These are phyloP conservation scores for Hedya salicella DNA, from an alignment of 2,888 invertebrate genomes.

Conservation along the genomic window DNA sequence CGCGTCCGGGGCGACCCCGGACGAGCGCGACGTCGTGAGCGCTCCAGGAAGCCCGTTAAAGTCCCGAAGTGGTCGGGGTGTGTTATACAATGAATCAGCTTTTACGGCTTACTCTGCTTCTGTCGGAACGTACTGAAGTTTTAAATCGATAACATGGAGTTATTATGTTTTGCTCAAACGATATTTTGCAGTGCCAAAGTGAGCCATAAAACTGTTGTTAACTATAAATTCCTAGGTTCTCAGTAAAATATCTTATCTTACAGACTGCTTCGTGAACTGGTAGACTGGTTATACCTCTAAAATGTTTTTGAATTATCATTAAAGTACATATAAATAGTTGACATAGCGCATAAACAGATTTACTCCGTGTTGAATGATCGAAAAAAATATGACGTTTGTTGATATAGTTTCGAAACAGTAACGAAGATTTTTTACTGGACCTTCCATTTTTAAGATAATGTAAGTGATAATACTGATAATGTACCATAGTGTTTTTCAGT, in stretches of 20 bases:
- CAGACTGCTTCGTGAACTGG: constrained; percentile 81
- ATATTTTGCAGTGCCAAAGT: constrained; percentile 81
- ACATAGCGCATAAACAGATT: constrained; percentile 70
- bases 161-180: constrained; percentile 75
- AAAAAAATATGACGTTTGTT: constrained; percentile 64
- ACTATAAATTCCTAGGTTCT: constrained; percentile 71
- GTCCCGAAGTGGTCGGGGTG: constrained; percentile 53
- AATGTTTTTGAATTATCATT: constrained; percentile 68
- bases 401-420: constrained; percentile 58
- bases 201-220: constrained; percentile 79
- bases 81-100: constrained; percentile 65
- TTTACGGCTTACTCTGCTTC: constrained; percentile 83
- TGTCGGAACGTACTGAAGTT: constrained; percentile 63
- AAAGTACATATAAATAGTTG: constrained; percentile 67
- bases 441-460: constrained; percentile 49
- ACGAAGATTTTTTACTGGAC: constrained; percentile 72
- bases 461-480: constrained; percentile 28
- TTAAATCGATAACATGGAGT: constrained; percentile 63
- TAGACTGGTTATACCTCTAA: constrained; percentile 82
- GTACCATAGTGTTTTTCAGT: constrained; percentile 38
- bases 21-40: constrained; percentile 2
- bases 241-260: constrained; percentile 78
- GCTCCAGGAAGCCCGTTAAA: constrained; percentile 45
- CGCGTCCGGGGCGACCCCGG: constrained; percentile 52
- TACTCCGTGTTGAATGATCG: constrained; percentile 65